phyloP scores from a whole-genome alignment of 2,113 vertebrate species.

The western clawed frog (Xenopus tropicalis) region UCB_Xtro_10.0 CM004449.2:25717001-25717500 shows the following conservation, averaged over 20 bases:
- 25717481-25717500: no score
- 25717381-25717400: no score
- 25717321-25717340: neutral
- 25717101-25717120: slow-evolving; percentile 7
- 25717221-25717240: neutral
- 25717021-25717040: no score
- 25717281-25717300: no score
- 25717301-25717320: no score
- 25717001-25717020: no score
- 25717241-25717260: neutral
- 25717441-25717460: no score
- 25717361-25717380: no score
- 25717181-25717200: neutral
- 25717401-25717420: no score
- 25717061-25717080: slow-evolving; percentile 5
- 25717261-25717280: no score
- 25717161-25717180: neutral
- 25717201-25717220: neutral
- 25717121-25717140: slow-evolving; percentile 2
- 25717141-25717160: slow-evolving; percentile 12
- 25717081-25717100: neutral
- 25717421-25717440: no score
- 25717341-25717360: neutral
- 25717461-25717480: no score
- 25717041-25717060: neutral